Percentiles rank a stretch among this genome's conserved stretches.
phyloP scores from a whole-genome alignment of 1,140 invertebrate species.

The Xylocopa sonorina region DNA sequence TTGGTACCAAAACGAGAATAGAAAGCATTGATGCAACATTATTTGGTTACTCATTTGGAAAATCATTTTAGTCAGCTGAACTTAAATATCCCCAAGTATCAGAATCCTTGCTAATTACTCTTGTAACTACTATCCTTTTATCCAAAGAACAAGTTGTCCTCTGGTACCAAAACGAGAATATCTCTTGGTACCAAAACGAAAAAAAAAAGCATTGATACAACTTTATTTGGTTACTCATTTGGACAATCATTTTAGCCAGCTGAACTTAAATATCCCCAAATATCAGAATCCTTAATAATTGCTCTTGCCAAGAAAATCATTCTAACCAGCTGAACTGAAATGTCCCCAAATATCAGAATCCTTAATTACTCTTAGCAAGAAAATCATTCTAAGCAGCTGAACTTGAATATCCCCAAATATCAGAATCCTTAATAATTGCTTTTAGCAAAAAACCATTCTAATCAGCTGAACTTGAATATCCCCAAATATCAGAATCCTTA shows the following conservation, averaged over 20 bases:
- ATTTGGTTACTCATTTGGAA: no score
- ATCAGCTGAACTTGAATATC: conserved; percentile 43
- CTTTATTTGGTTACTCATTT: no score
- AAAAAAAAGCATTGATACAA: no score
- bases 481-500: conserved; percentile 8
- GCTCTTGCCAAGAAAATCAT: no score
- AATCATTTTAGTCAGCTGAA: conserved; percentile 9
- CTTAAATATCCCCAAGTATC: conserved; percentile 44
- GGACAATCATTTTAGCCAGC: conserved; percentile 13
- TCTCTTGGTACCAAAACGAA: no score
- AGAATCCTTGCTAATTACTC: conserved; percentile 15
- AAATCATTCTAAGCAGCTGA: conserved; percentile 11
- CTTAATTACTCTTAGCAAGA: conserved; percentile 2
- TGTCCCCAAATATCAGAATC: conserved; percentile 23
- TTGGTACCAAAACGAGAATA: no score
- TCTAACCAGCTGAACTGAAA: conserved; percentile 35
- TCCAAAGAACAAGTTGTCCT: not conserved
- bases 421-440: no score
- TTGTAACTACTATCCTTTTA: no score
- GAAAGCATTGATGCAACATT: no score
- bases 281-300: conserved; percentile 3
- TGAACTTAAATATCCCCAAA: conserved; percentile 45
- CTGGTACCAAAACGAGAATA: no score
- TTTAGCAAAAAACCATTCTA: conserved; percentile 23
- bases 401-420: conserved; percentile 44